These are phyloP conservation scores for Microtus agrestis DNA, from an alignment of 2,797 vertebrate genomes.

Conservation along the genomic window DNA sequence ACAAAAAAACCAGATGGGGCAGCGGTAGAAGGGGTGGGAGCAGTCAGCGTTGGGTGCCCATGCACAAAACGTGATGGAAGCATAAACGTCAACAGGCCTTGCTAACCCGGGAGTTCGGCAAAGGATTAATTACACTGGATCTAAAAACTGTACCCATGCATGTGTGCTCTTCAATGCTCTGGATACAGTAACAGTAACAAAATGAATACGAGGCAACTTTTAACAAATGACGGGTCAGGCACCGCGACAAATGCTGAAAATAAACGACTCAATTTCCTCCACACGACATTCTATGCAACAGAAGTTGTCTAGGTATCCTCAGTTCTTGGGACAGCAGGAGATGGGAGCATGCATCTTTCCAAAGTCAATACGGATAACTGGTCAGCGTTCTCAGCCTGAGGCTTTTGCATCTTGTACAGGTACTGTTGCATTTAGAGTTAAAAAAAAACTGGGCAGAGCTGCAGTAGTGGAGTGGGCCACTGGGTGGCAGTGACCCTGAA, in stretches of 20 bases:
- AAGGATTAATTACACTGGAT: neutral
- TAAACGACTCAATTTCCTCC: neutral
- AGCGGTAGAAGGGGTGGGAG: neutral
- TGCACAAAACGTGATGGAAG: neutral
- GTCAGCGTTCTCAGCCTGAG: neutral
- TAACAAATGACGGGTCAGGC: neutral
- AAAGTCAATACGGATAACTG: neutral
- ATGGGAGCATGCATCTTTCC: neutral
- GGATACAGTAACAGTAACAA: neutral
- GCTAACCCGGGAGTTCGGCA: neutral
- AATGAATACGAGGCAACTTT: constrained; percentile 7
- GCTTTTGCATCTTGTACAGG: neutral
- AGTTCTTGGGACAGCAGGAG: neutral
- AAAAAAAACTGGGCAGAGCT: constrained; percentile 14
- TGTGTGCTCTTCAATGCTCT: neutral
- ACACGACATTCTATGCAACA: neutral
- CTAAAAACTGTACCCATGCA: neutral
- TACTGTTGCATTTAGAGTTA: neutral
- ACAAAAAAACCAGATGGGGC: neutral
- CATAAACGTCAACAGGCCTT: neutral
- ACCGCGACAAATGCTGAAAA: neutral
- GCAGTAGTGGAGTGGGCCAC: neutral
- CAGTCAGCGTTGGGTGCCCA: neutral
- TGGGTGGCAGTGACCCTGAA: neutral
- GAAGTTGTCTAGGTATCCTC: neutral